Evolutionary conservation across 2,888 invertebrate species (phyloP).

Genomic region (Phytoseiulus persimilis): DNA sequence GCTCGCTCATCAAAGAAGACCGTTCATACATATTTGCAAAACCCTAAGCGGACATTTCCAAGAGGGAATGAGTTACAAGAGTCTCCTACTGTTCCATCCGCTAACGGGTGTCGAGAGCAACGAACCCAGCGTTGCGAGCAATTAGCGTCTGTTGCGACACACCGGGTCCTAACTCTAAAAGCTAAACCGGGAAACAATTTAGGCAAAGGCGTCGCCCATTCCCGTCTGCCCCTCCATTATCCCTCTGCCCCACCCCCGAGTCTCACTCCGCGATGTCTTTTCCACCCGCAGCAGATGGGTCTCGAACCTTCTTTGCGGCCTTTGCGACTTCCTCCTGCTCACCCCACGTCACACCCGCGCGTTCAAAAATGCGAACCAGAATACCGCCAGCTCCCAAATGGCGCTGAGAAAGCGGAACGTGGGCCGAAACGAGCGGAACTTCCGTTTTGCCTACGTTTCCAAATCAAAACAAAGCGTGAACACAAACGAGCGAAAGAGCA

Average conservation of each 20-base stretch:
- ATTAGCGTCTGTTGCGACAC: neutral
- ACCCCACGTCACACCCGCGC: neutral
- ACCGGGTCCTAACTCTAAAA: neutral
- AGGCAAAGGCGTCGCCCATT: neutral
- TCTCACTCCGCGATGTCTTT: neutral
- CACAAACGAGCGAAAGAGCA: neutral
- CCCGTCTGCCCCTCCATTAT: neutral
- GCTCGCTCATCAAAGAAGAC: too few relatives aligned
- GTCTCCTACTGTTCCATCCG: neutral
- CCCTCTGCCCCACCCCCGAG: neutral
- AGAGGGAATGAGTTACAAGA: neutral
- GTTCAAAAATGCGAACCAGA: neutral
- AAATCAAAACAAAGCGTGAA: neutral
- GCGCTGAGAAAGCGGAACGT: neutral
- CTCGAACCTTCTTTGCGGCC: neutral
- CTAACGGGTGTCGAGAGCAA: neutral
- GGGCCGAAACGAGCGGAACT: neutral
- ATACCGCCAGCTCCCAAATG: neutral
- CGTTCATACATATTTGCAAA: too few relatives aligned
- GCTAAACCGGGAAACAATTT: neutral
- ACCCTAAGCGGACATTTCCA: too few relatives aligned
- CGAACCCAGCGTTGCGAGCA: neutral
- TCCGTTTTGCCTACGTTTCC: neutral
- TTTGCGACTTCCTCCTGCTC: neutral
- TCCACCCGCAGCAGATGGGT: neutral